These are phyloP conservation scores for Belonocnema kinseyi DNA, from an alignment of 1,140 invertebrate species.

Conservation along the genomic window DNA sequence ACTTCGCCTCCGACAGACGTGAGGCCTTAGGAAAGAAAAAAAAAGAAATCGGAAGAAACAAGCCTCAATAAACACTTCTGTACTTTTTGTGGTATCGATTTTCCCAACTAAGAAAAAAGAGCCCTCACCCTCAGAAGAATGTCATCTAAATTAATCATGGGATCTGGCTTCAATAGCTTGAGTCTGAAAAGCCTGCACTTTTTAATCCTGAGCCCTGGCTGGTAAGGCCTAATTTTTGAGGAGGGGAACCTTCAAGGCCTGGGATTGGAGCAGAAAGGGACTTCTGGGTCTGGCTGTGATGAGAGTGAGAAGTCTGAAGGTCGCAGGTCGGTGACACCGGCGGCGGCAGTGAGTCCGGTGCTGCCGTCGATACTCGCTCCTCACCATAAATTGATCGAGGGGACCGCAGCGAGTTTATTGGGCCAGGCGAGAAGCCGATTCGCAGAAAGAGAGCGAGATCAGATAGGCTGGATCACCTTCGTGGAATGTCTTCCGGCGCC, in stretches of 20 bases:
- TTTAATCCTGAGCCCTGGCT: slow-evolving; percentile 1
- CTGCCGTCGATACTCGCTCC: slow-evolving; percentile 36
- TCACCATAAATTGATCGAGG: neutral
- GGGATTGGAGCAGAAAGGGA: slow-evolving; percentile 6
- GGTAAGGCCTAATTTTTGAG: neutral
- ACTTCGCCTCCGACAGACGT: neutral
- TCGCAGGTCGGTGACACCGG: slow-evolving; percentile 55
- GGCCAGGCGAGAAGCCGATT: neutral
- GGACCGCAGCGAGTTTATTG: slow-evolving; percentile 7
- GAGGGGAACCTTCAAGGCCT: neutral
- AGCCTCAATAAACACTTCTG: neutral
- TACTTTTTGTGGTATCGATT: too few species aligned
- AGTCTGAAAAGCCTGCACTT: neutral
- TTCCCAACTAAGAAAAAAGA: neutral
- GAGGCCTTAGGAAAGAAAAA: neutral
- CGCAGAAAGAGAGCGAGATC: slow-evolving; percentile 39
- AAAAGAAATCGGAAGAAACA: neutral
- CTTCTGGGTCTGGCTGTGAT: slow-evolving; percentile 37
- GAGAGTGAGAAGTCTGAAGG: slow-evolving; percentile 37
- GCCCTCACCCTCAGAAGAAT: neutral
- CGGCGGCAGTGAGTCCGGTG: slow-evolving; percentile 44
- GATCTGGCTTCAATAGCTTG: neutral
- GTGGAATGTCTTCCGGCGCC: slow-evolving; percentile 79
- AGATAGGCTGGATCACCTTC: slow-evolving; percentile 73
- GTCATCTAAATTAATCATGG: neutral